Base-by-base conservation (phyloP, 2,888 invertebrate species). In the Scaptomyza caliginosa region DNA sequence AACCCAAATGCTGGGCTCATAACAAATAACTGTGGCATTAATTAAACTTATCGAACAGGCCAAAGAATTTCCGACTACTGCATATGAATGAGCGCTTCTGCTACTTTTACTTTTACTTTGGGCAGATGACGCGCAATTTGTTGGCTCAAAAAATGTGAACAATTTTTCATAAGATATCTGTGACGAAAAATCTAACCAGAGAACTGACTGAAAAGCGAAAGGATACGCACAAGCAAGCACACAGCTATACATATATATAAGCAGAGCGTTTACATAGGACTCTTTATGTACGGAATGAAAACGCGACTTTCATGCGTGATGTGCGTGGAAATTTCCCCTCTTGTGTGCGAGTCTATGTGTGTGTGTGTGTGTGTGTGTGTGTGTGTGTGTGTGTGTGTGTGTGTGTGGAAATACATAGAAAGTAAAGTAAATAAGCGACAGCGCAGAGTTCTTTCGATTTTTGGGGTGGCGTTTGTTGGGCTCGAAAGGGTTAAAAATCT, bases 401-500 rank as follows among this genome's bases (percentile, higher is more conserved):
- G 23, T 48, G 32, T 43, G 62, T 32, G 39, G 51, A n/a, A 16
- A 23, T 67, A 77, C 34, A 82, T 84, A 64, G 51, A 46, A 58
- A 52, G 63, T 64, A 72, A 50, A 68, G 65, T 64, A 75, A 50
- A 68, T 59, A 65, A 63, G 50, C 36, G 39, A 54, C 56, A 50
- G 39, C 74, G 32, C 8, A 24, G 30, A 55, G 16, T 54, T 50
- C 77, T 62, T 66, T 46, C 45, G 50, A 50, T 52, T 66, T 64
- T 67, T 49, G 62, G 77, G 84, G 86, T 80, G 72, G 77, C 45
- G 58, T 64, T 46, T 60, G 42, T 45, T 38, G 13, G 52, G 17
- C 51, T 42, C 48, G 50, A 84, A 84, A 86, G 89, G 86, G 86
- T 88, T 86, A 88, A 86, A 78, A 86, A 86, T 88, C 89, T 74